Percentiles rank a stretch among this genome's conserved stretches.
Conservation (phyloP, 2,113 vertebrate genomes). For the Mesitornis unicolor region DNA sequence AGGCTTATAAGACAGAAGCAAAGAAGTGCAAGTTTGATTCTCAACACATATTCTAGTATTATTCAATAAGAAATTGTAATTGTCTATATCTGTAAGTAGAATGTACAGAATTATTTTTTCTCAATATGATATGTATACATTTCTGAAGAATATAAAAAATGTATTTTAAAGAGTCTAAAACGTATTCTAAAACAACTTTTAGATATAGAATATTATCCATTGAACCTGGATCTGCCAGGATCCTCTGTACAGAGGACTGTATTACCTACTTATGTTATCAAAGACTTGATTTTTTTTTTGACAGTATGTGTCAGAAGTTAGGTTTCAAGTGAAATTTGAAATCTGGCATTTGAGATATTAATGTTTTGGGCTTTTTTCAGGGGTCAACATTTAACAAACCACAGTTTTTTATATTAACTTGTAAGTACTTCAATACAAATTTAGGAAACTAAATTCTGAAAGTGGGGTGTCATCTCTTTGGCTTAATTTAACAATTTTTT, state of each 20-base stretch:
- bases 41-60: background rate
- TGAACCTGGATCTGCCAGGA: background rate
- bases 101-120: background rate
- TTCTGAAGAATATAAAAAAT: background rate
- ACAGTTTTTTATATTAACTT: background rate
- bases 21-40: background rate
- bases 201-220: background rate
- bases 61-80: background rate
- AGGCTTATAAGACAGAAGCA: background rate
- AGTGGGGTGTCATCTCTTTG: background rate
- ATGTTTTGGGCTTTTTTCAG: accelerated
- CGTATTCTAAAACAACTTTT: background rate
- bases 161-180: background rate
- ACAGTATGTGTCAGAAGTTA: background rate
- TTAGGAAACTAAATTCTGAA: background rate
- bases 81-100: background rate
- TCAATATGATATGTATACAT: background rate
- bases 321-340: background rate
- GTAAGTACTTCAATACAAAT: background rate
- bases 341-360: background rate
- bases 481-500: background rate
- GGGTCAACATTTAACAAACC: background rate
- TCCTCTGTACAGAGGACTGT: background rate
- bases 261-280: background rate
- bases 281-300: background rate